phyloP scores from a whole-genome alignment of 2,113 vertebrate species.

The Mystacornis crossleyi region DNA sequence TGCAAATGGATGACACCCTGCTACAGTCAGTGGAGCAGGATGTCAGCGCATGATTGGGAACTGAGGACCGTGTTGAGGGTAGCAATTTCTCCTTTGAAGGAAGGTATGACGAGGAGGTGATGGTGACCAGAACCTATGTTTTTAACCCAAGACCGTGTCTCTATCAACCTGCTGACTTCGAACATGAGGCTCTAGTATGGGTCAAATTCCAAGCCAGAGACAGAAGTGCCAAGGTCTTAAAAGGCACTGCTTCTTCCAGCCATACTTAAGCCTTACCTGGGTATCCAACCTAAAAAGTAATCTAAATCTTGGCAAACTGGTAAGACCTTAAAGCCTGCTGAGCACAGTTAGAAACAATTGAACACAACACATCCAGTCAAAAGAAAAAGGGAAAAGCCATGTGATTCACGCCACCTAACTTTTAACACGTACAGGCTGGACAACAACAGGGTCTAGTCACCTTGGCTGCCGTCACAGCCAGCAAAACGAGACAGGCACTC shows the following conservation, averaged over 20 bases:
- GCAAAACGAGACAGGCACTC: not conserved
- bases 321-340: not conserved
- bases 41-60: fast-evolving
- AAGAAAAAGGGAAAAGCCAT: not conserved
- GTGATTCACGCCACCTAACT: not conserved
- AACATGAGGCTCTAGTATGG: not conserved
- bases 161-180: not conserved
- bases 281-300: not conserved
- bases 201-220: not conserved
- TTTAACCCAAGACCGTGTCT: not conserved
- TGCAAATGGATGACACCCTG: not conserved
- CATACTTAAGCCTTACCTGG: not conserved
- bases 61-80: not conserved
- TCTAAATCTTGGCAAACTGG: not conserved
- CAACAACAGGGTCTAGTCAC: not conserved
- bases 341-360: not conserved
- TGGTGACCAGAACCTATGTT: not conserved
- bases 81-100: not conserved
- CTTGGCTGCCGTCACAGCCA: not conserved
- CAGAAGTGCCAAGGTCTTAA: not conserved
- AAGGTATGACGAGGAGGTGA: not conserved
- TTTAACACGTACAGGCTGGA: not conserved
- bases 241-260: not conserved
- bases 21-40: not conserved
- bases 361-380: not conserved